Base-by-base conservation (phyloP, 2,113 vertebrate species). In the Plotosus lineatus region DNA sequence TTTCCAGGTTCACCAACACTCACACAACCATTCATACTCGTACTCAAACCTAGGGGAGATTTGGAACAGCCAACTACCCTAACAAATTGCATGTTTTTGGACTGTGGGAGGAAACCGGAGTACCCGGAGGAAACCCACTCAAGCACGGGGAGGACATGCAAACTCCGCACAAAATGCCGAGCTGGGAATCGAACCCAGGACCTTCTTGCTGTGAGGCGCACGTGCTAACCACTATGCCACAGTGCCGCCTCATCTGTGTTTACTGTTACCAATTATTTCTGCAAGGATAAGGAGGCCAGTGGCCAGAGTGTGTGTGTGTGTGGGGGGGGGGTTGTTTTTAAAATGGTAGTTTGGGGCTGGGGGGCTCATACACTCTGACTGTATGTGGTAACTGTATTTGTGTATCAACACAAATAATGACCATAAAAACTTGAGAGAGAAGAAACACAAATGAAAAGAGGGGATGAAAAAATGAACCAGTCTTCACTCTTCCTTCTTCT, bases 231-330 rank as follows among this genome's bases (percentile, higher is more conserved):
- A n/a, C n/a, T n/a, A n/a, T n/a, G n/a, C n/a, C n/a, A n/a, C n/a
- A n/a, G n/a, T n/a, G n/a, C n/a, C n/a, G n/a, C n/a, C n/a, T 97
- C 95, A 97, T 97, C 95, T 95, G 89, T 91, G 93, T 93, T 94
- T 93, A 90, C 89, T 90, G 85, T 93, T 93, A 94, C 88, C 92
- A 85, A 84, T 85, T 85, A 91, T 89, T 86, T 90, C 89, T 85
- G 82, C 91, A 87, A 89, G 83, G 78, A 78, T 55, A 78, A 87
- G 89, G 88, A 90, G 79, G 85, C 81, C 78, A 84, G 78, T 85
- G n/a, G 89, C 91, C 89, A 89, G 84, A 86, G 86, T 87, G 88
- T 82, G 55, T 46, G 58, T 36, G 78, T 63, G 28, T 33, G 50
- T 58, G 89, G 84, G 84, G 87, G 74, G 86, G 85, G 86, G 85